Conservation (phyloP, 2,888 invertebrate genomes). For the Acanthosepion lycidas region DNA sequence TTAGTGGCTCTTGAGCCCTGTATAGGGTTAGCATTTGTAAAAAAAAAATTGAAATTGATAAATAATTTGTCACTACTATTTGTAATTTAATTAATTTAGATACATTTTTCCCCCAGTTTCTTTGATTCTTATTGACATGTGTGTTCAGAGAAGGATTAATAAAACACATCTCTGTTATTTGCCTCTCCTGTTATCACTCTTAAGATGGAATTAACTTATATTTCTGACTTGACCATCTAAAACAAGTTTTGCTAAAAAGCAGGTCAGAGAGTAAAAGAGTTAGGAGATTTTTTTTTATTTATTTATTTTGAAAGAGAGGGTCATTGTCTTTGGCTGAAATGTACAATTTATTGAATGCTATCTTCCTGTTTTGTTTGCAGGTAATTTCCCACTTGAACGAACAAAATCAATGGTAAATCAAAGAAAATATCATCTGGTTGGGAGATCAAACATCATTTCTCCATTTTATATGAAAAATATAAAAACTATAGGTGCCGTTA, state of each 20-base stretch:
- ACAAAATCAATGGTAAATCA: background rate
- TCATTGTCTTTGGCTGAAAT: slow-evolving; percentile 33
- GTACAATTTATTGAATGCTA: slow-evolving; percentile 13
- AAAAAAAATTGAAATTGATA: too few species aligned
- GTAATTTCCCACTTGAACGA: slow-evolving; percentile 33
- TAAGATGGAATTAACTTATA: background rate
- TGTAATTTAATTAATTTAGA: too few species aligned
- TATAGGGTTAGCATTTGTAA: too few species aligned
- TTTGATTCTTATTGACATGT: background rate
- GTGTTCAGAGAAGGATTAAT: background rate
- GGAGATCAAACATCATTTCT: background rate
- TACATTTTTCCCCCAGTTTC: background rate
- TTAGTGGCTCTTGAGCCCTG: too few species aligned
- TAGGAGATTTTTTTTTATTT: too few species aligned
- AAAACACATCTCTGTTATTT: background rate
- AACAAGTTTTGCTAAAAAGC: background rate
- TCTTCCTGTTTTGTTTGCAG: slow-evolving; percentile 33
- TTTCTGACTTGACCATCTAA: background rate
- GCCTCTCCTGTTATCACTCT: background rate
- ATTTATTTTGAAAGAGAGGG: background rate
- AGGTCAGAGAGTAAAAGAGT: background rate
- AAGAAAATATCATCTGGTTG: slow-evolving; percentile 13
- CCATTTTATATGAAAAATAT: slow-evolving; percentile 3
- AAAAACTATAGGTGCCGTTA: slow-evolving; percentile 20
- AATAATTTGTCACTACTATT: too few species aligned